Base-by-base conservation (phyloP, 1,140 invertebrate genomes). In the Anastatus disparis region DNA sequence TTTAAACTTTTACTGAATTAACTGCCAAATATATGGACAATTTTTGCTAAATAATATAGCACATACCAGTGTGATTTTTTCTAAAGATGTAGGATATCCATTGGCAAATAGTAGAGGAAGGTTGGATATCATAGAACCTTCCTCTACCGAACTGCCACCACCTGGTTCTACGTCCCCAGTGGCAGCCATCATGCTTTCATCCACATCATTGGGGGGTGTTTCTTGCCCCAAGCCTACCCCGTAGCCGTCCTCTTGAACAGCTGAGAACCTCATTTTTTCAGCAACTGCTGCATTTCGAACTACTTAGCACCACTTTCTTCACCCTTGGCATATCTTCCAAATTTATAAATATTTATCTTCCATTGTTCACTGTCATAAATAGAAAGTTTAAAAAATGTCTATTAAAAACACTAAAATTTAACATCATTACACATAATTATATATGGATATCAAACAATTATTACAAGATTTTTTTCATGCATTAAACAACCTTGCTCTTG, bases 21-120 rank as follows among this genome's bases (percentile, higher is more conserved):
- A 55, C 22, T 10, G 35, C 12, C 3, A 24, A 35, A 55, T 9
- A 12, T 46, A 15, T 26, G 7, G 26, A 20, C 20, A n/a, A 29
- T 29, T 35, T 65, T 58, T 40, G 17, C 20, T 31, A 71, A 71
- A 15, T 58, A 65, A 61, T 2, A 61, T 12, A 17, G 15, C 27
- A 73, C 62, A 67, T 80, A 86, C 84, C 76, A 89, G 79, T 29
- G 86, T 87, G 53, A 91, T 91, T 77, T 89, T 89, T 61, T 89
- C 87, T 61, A 92, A 80, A 17, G 90, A 90, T 58, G 88, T 91
- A 46, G 91, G 91, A 82, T 90, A 90, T 65, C 91, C 91, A 78
- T 90, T 89, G 48, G 89, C 89, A 77, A 92, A 92, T 56, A 92
- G 79, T 67, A 92, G 86, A 72, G 91, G 91, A 78, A 92, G 84